Percentiles rank a stretch among this genome's conserved stretches.
These are phyloP conservation scores for Pongo pygmaeus DNA, from an alignment of 2,113 vertebrate species.

Conservation along the genomic window DNA sequence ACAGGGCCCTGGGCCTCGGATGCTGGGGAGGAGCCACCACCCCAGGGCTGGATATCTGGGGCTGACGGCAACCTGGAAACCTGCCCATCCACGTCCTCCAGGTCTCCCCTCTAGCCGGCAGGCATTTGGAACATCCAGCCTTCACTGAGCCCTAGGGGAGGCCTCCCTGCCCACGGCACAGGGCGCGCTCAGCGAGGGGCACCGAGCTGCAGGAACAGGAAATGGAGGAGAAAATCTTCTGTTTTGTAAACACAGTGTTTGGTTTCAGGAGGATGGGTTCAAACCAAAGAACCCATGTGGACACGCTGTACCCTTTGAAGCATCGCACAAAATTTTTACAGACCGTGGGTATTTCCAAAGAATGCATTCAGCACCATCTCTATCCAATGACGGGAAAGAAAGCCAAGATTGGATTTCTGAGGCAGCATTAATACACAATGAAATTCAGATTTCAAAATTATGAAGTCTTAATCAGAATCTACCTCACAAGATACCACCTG, in stretches of 20 bases:
- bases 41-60: neutral
- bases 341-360: neutral
- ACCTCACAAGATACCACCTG: rapidly evolving
- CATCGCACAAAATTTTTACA: neutral
- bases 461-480: rapidly evolving
- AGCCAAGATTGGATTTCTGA: neutral
- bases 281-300: neutral
- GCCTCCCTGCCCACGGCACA: neutral
- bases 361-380: rapidly evolving
- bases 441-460: rapidly evolving
- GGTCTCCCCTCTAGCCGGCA: neutral
- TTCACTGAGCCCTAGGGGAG: neutral
- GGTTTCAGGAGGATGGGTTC: neutral
- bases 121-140: neutral
- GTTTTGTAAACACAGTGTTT: neutral
- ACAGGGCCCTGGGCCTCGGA: neutral
- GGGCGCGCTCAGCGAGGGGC: neutral
- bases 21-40: neutral
- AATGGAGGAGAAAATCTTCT: conserved; percentile 51
- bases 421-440: rapidly evolving
- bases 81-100: neutral
- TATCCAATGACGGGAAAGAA: neutral
- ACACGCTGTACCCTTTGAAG: rapidly evolving
- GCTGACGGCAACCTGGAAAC: neutral
- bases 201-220: conserved; percentile 3